A percentile compares a stretch with the other conserved stretches of the same genome.
Evolutionary conservation across 1,140 invertebrate genomes (phyloP).

Genomic region (Penaeus japonicus): DNA sequence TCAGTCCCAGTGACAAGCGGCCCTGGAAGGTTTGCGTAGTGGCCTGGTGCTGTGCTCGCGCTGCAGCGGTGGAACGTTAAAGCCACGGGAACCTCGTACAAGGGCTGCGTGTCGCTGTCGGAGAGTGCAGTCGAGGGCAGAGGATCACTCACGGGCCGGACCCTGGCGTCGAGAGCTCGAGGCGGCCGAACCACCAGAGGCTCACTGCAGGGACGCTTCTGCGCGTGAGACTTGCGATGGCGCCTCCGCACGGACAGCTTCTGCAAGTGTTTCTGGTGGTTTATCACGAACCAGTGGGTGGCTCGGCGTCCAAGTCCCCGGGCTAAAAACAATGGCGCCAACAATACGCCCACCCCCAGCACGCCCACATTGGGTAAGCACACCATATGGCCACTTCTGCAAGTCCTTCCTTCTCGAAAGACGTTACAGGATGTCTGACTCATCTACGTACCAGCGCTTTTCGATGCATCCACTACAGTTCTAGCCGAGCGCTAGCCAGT

Average conservation of each 20-base stretch:
- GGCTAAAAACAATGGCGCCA: constrained; percentile 13
- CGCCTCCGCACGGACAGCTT: constrained; percentile 28
- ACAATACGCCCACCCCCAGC: not conserved
- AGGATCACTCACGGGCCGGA: constrained; percentile 14
- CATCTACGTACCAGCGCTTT: too few species aligned
- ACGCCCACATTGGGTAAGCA: not conserved
- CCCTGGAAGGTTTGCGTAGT: too few species aligned
- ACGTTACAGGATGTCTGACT: too few species aligned
- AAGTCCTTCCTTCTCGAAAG: too few species aligned
- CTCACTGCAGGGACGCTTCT: constrained; percentile 23
- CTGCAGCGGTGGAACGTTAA: too few species aligned
- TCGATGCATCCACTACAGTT: too few species aligned
- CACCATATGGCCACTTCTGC: not conserved
- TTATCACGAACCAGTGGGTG: constrained; percentile 26
- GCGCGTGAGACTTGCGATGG: not conserved
- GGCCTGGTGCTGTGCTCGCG: too few species aligned
- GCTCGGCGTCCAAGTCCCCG: constrained; percentile 21
- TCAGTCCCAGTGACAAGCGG: too few species aligned
- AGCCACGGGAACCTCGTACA: too few species aligned
- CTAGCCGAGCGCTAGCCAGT: too few species aligned
- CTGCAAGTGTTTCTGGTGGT: constrained; percentile 7
- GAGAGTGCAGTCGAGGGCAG: not conserved
- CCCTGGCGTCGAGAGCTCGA: not conserved
- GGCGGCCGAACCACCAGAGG: not conserved
- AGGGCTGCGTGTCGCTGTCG: too few species aligned